Conservation (phyloP, 2,113 vertebrate species). For the Scortum barcoo region DNA sequence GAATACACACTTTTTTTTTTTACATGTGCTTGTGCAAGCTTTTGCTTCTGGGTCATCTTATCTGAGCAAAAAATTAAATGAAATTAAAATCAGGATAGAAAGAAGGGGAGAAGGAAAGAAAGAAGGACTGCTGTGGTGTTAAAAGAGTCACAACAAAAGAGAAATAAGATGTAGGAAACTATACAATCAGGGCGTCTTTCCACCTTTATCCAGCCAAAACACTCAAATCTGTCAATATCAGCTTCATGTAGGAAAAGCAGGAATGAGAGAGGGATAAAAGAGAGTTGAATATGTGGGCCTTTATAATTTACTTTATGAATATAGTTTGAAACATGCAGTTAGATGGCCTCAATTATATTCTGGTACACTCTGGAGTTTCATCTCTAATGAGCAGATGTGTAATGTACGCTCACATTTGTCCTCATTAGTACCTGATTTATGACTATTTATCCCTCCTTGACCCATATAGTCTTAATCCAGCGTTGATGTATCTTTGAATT, state of each 20-base stretch:
- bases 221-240: conserved; percentile 13
- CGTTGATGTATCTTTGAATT: neutral
- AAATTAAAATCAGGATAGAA: neutral
- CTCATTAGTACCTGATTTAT: conserved; percentile 66
- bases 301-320: neutral
- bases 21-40: neutral
- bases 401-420: conserved; percentile 47
- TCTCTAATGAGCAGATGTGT: conserved; percentile 47
- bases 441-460: conserved; percentile 62
- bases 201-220: no score
- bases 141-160: neutral
- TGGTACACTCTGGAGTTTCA: conserved; percentile 28
- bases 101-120: neutral
- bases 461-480: conserved; percentile 45
- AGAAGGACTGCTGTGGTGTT: neutral
- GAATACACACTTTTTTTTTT: conserved; percentile 7
- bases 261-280: conserved; percentile 2
- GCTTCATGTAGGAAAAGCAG: conserved; percentile 9
- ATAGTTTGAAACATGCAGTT: neutral
- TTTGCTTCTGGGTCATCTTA: conserved; percentile 46
- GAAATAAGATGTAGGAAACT: neutral
- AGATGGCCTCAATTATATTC: conserved; percentile 45
- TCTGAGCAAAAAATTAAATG: conserved; percentile 13
- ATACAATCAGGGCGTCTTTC: no score
- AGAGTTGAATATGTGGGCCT: neutral